Base-by-base conservation (phyloP, 1,140 invertebrate species). In the Psilanteris sp. region DNA sequence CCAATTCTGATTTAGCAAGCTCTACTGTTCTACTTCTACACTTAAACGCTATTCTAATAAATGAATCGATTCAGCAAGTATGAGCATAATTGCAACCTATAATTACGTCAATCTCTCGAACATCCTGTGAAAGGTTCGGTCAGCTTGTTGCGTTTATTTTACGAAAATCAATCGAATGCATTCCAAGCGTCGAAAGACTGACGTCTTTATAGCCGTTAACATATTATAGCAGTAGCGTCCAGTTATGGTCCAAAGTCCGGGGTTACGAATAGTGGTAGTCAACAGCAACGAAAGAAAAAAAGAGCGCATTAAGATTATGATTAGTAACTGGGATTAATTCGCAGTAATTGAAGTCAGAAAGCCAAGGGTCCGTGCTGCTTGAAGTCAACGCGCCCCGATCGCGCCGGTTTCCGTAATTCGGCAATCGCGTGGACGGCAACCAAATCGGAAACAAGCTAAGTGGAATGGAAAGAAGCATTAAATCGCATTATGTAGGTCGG, bases 401-500 rank as follows among this genome's bases (percentile, higher is more conserved):
- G 37, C 62, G 55, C 27, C 14, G 14, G 54, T 27, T 64, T 64
- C 70, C 50, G 44, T 36, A 22, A 44, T 37, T 29, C 44, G 44
- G 43, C 41, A 50, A 55, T 66, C 41, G 64, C 36, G 31, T 44
- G 15, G 32, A 54, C 37, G 44, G 24, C 13, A 61, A 52, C 24
- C 50, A 62, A 75, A 44, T 67, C 34, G 61, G 22, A 72, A 76
- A 52, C 52, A 52, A 78, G 46, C 52, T 18, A 72, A 66, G 62
- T 67, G 57, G 66, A 66, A 64, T 75, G 34, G 59, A 77, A 78
- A 78, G 48, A 54, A 74, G 82, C 79, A 79, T 81, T 85, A 72
- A 83, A 83, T 83, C 61, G 44, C 43, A 78, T 78, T 78, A 80
- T 71, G 78, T 75, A 83, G 83, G 81, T 81, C 79, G 79, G 77